phyloP scores from a whole-genome alignment of 2,113 vertebrate species.

The Salvelinus fontinalis region DNA sequence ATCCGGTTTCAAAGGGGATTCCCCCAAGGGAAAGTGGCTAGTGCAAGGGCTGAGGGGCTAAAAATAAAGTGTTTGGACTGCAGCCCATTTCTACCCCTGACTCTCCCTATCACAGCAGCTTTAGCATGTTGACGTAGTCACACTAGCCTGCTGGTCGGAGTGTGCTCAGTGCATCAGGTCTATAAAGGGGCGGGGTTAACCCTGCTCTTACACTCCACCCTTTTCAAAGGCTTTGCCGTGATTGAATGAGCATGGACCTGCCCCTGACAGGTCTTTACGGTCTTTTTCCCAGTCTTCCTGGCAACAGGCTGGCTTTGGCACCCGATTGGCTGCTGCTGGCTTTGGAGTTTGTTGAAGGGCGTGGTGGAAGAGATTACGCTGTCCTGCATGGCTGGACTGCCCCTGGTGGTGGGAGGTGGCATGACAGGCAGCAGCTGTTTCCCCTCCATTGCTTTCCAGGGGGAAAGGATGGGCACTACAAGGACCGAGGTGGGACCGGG shows the following conservation, averaged over 20 bases:
- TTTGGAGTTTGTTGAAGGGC: slow-evolving; percentile 50
- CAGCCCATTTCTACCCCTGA: slow-evolving; percentile 29
- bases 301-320: slow-evolving; percentile 63
- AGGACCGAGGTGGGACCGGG: slow-evolving; percentile 84
- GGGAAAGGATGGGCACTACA: slow-evolving; percentile 77
- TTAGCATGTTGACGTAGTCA: slow-evolving; percentile 28
- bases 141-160: slow-evolving; percentile 33
- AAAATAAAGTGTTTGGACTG: slow-evolving; percentile 7
- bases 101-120: slow-evolving; percentile 40
- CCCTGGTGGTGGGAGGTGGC: slow-evolving; percentile 40
- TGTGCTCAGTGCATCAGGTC: slow-evolving; percentile 55
- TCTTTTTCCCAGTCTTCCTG: slow-evolving; percentile 31
- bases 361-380: slow-evolving; percentile 72
- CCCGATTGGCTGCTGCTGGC: slow-evolving; percentile 35
- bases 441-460: slow-evolving; percentile 57
- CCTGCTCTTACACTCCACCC: slow-evolving; percentile 10
- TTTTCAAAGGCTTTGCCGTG: slow-evolving; percentile 29
- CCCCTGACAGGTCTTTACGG: slow-evolving; percentile 33
- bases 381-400: slow-evolving; percentile 71
- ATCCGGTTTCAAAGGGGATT: too few species aligned
- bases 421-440: slow-evolving; percentile 5
- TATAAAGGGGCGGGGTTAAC: slow-evolving; percentile 44
- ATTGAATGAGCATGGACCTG: slow-evolving; percentile 32
- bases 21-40: too few species aligned
- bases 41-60: too few species aligned